Base-by-base conservation (phyloP, 1,140 invertebrate genomes). In the Hetaerina americana region DNA sequence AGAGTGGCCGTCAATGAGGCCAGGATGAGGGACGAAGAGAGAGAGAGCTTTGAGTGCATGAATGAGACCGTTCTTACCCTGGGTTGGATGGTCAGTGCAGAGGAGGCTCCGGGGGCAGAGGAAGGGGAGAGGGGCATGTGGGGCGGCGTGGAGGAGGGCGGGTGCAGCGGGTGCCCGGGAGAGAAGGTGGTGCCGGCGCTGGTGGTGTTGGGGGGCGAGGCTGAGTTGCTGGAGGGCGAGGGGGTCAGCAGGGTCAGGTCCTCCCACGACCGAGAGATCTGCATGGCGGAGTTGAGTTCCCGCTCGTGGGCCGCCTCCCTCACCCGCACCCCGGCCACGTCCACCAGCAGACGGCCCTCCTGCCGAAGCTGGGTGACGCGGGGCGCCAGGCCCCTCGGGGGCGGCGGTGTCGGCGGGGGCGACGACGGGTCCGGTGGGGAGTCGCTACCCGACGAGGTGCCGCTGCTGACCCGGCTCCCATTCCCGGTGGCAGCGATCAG, bases 191-290 rank as follows among this genome's bases (percentile, higher is more conserved):
- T 12, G 40, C 22, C 22, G 40, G 40, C 40, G 15, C 15, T 12
- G 40, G 15, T 57, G 15, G 40, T 57, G 22, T 57, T 57, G 15
- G 40, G 40, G 22, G 40, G 40, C 22, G 40, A 57, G 40, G 40
- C 40, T 18, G 40, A 57, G 22, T 57, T 57, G 10, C 40, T 57
- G 2, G 40, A 57, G 2, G 67, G 67, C 79, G 22, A 81, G 76
- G 5, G 80, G 80, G 12, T 77, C 73, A 93, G 89, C 27, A 95
- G 81, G 0, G 89, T 90, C 3, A 95, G 84, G 82, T 95, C 92
- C 80, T 95, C 92, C 86, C 91, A 94, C 22, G 92, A 94, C 78
- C 92, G 92, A 0, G 92, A 94, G 81, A 95, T 94, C 80, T 92
- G 90, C 85, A 96, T 92, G 74, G 91, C 89, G 77, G 88, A 89